These are phyloP conservation scores for Lagopus muta DNA, from an alignment of 2,113 vertebrate species.

Conservation along the genomic window DNA sequence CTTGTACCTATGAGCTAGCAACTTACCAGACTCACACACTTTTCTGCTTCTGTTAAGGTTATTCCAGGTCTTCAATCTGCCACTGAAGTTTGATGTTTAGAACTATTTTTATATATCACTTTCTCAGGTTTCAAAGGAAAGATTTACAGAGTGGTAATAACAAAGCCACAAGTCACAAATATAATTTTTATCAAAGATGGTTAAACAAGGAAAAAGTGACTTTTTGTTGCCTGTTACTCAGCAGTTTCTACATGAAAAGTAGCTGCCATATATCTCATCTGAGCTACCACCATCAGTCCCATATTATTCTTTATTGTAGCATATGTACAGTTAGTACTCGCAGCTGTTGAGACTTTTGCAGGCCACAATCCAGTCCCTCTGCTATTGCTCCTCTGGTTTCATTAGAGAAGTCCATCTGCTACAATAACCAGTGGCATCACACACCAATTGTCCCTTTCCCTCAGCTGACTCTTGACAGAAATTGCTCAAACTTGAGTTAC, in stretches of 20 bases:
- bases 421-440: not conserved
- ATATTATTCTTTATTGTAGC: not conserved
- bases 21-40: not conserved
- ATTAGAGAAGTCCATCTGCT: not conserved
- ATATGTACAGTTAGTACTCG: not conserved
- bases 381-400: not conserved
- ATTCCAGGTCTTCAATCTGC: not conserved
- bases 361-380: not conserved
- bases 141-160: not conserved
- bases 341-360: not conserved
- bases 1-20: not conserved
- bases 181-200: not conserved
- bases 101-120: not conserved
- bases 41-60: not conserved
- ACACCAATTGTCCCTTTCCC: not conserved
- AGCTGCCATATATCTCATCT: fast-evolving
- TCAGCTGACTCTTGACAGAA: not conserved
- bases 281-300: not conserved
- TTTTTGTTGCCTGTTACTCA: not conserved
- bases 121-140: not conserved
- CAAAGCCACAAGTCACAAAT: not conserved
- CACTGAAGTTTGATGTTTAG: not conserved
- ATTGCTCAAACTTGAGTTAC: not conserved
- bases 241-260: not conserved
- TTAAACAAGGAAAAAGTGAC: not conserved